Conservation (phyloP, 53 echinoderm and acorn worm species). For the Mesocentrotus franciscanus region DNA sequence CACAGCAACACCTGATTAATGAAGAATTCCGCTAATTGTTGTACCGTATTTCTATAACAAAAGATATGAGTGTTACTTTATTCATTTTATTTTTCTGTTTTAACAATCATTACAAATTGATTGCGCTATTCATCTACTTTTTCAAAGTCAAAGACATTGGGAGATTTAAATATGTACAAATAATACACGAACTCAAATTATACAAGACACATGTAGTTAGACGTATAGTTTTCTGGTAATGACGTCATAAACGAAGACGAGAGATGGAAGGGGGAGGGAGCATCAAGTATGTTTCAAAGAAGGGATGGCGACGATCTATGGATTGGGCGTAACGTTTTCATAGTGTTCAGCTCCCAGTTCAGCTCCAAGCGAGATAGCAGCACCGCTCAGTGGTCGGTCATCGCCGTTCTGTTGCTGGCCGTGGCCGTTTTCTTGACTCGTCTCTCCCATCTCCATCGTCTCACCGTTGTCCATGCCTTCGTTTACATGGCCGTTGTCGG, state of each 20-base stretch:
- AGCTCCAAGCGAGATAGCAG: slow-evolving; percentile 15
- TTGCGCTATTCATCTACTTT: background rate
- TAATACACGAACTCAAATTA: background rate
- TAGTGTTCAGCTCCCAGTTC: slow-evolving; percentile 43
- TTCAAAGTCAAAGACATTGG: background rate
- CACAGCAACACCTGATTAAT: too few species aligned
- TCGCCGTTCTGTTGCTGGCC: background rate
- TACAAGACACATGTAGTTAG: background rate
- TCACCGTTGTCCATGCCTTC: slow-evolving; percentile 42
- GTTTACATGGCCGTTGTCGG: slow-evolving; percentile 68
- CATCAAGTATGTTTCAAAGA: background rate
- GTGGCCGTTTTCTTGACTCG: background rate
- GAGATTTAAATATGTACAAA: background rate
- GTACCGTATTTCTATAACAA: too few species aligned
- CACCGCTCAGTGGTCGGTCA: background rate
- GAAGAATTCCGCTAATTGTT: too few species aligned
- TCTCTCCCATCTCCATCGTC: slow-evolving; percentile 4
- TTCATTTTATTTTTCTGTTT: too few species aligned
- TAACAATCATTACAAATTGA: background rate
- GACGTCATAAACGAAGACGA: background rate
- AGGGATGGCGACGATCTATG: background rate
- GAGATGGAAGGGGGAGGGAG: background rate
- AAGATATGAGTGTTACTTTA: too few species aligned
- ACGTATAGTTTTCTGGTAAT: background rate
- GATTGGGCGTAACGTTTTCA: background rate